Conservation (phyloP, 2,797 vertebrate species). For the Glyptemys insculpta region DNA sequence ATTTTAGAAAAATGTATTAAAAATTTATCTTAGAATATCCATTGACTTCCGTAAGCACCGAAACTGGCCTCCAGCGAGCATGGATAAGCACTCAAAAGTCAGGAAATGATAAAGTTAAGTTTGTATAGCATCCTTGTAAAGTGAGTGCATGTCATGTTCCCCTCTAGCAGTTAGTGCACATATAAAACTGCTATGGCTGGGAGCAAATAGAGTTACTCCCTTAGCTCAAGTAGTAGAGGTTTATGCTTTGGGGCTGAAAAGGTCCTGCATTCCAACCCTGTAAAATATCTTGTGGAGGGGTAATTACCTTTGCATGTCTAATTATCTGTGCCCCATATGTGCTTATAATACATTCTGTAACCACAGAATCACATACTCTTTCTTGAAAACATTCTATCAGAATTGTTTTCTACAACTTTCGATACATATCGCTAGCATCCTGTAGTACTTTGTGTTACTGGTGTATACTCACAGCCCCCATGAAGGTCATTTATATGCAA, state of each 20-base stretch:
- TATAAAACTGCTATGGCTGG: neutral
- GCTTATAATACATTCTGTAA: neutral
- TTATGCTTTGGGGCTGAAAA: neutral
- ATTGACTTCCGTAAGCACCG: neutral
- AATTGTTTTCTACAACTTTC: neutral
- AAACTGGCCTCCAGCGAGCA: neutral
- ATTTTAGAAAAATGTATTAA: neutral
- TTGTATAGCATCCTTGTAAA: neutral
- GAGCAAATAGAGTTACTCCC: neutral
- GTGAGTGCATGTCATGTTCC: neutral
- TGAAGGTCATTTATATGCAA: neutral
- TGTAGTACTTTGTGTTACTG: too few relatives aligned
- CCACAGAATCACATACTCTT: neutral
- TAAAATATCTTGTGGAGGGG: neutral
- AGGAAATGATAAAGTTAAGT: neutral
- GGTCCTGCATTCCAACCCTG: neutral
- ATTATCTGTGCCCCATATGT: neutral
- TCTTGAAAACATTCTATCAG: neutral
- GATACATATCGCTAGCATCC: neutral
- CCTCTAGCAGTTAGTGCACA: neutral
- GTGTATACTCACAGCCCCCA: neutral
- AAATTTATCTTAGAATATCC: neutral
- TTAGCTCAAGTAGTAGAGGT: neutral
- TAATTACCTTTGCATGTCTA: neutral
- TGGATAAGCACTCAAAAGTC: neutral